A percentile compares a stretch with the other conserved stretches of the same genome.
Evolutionary conservation across 2,797 vertebrate species (phyloP).

Genomic region (Strix occidentalis): DNA sequence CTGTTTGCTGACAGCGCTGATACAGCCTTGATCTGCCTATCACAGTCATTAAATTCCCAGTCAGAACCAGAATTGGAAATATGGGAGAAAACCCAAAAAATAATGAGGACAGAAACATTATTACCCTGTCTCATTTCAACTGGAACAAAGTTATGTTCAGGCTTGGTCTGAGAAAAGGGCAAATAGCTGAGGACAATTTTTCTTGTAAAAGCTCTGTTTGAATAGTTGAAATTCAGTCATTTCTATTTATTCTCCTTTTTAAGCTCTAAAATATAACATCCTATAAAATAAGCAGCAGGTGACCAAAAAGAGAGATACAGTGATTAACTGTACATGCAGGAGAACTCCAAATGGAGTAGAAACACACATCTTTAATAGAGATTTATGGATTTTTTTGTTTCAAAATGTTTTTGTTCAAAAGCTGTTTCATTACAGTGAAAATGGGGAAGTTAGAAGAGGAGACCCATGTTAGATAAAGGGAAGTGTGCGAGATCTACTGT

Average conservation of each 20-base stretch:
- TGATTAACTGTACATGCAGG: background rate
- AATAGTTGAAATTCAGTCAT: background rate
- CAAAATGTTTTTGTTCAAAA: background rate
- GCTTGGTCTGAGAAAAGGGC: slow-evolving; percentile 21
- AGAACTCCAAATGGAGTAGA: background rate
- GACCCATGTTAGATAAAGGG: slow-evolving; percentile 1
- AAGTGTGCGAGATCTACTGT: slow-evolving; percentile 10
- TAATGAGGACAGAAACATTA: slow-evolving; percentile 5
- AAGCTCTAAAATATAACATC: background rate
- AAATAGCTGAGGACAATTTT: background rate
- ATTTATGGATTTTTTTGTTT: background rate
- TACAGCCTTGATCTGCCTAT: background rate
- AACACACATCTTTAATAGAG: background rate
- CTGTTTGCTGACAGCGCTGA: background rate
- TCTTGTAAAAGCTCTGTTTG: background rate
- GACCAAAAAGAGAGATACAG: background rate
- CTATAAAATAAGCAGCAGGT: slow-evolving; percentile 16
- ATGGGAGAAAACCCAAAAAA: background rate
- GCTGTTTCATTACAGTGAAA: slow-evolving; percentile 10
- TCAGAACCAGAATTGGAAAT: background rate
- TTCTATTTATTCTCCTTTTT: slow-evolving; percentile 18
- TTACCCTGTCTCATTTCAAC: background rate
- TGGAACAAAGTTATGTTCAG: background rate
- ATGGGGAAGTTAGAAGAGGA: background rate
- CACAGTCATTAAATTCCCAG: background rate